Base-by-base conservation (phyloP, 1,140 invertebrate genomes). In the Steinernema khuongi region DNA sequence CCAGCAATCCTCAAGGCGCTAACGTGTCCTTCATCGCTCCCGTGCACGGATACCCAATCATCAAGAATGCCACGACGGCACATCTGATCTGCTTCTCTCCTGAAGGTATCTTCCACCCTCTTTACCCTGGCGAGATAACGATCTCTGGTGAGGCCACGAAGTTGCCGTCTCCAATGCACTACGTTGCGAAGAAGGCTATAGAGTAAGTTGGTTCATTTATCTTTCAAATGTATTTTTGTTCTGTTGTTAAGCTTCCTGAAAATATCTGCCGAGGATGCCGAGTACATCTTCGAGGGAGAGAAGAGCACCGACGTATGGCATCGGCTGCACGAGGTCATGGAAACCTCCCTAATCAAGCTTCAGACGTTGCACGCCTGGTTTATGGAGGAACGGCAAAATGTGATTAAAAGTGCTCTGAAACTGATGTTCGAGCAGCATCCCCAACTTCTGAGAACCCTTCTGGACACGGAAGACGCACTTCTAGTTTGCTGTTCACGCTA, bases 11-110 rank as follows among this genome's bases (percentile, higher is more conserved):
- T 36, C 19, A 71, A 22, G 1, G 71, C 31, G 1, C 19, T 69
- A 31, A 69, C 36, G 17, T 71, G n/a, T 29, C 36, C 11, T 4
- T 68, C 50, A 29, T 74, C 76, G 33, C 82, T 72, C 19, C 70
- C 60, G n/a, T 74, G 41, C 73, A 75, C 77, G 29, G 75, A 67
- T 71, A 74, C 75, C 19, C 14, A 79, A 1, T 68, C 67, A 17
- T 73, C 73, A 26, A 67, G 67, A 19, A 69, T 84, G 0, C 79
- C 83, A 14, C 74, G 50, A 17, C 50, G 19, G 4, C 78, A 22
- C 81, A 84, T 66, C 76, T 84, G 43, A 85, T 84, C 33, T 84
- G 83, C 67, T 82, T 84, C 67, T 84, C 84, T 11, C 77, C 83
- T 4, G 83, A 84, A 77, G 79, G 78, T 33, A 77, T 85, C 26